These are phyloP conservation scores for Sarcophaga subvicina DNA, from an alignment of 2,888 invertebrate species.

Conservation along the genomic window DNA sequence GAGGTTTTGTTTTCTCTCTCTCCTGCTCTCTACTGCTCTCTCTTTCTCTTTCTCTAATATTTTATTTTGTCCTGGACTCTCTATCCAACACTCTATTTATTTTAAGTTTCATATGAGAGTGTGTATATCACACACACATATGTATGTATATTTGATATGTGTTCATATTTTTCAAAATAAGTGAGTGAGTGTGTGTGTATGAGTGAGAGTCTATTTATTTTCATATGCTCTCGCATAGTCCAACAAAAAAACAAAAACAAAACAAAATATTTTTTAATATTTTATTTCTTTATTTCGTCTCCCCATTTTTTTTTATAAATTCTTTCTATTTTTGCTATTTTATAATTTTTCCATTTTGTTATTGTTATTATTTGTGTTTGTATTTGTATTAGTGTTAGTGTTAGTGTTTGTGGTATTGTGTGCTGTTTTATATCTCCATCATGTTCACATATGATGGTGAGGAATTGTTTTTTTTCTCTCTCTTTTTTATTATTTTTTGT, in stretches of 20 bases:
- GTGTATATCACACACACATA: neutral
- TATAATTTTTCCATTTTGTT: too few relatives aligned
- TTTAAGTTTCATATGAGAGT: neutral
- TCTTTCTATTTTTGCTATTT: too few relatives aligned
- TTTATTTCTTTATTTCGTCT: neutral
- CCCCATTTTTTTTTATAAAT: too few relatives aligned
- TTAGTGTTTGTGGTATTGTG: neutral
- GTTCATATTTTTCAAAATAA: neutral
- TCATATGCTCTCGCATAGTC: neutral
- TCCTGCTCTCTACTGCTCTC: neutral
- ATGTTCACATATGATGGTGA: neutral
- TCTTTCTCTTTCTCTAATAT: neutral
- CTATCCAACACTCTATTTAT: neutral
- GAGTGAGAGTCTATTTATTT: neutral
- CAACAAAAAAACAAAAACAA: neutral
- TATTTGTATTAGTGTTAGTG: neutral
- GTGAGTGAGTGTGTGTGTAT: neutral
- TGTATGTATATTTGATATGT: neutral
- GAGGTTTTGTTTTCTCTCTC: slow-evolving; percentile 29
- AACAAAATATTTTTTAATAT: neutral
- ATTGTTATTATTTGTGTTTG: neutral
- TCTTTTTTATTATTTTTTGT: neutral
- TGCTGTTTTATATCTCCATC: neutral
- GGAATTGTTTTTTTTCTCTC: neutral
- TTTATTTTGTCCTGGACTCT: neutral